Percentiles rank a stretch among this genome's conserved stretches.
Evolutionary conservation across 2,113 vertebrate species (phyloP).

Genomic region (Microtus oregoni): DNA sequence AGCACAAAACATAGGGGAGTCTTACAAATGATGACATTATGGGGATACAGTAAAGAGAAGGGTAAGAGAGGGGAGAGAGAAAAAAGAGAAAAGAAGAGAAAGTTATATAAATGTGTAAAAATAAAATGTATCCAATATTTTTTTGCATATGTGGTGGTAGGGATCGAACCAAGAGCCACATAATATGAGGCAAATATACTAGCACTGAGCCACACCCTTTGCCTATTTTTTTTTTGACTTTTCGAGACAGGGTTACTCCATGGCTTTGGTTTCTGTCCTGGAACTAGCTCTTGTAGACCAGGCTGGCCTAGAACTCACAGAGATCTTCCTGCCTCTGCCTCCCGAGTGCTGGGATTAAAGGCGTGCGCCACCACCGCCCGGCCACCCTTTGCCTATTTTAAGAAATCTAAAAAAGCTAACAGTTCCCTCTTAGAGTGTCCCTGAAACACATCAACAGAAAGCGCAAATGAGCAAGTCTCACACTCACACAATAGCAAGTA

Average conservation of each 20-base stretch:
- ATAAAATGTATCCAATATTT: slow-evolving; percentile 17
- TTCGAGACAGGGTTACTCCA: too few species aligned
- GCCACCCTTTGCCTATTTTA: not conserved
- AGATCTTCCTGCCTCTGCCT: too few species aligned
- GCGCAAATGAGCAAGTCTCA: slow-evolving; percentile 23
- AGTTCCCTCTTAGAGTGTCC: not conserved
- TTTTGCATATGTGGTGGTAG: not conserved
- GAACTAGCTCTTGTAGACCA: too few species aligned
- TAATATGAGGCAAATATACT: not conserved
- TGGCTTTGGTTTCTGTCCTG: too few species aligned
- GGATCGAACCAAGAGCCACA: not conserved
- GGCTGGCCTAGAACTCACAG: too few species aligned
- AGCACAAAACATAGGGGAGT: slow-evolving; percentile 60
- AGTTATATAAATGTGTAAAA: slow-evolving; percentile 25
- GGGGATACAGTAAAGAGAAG: slow-evolving; percentile 40
- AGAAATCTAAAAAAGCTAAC: slow-evolving; percentile 36
- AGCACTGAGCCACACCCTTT: not conserved
- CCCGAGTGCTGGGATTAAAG: too few species aligned
- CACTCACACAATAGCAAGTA: not conserved
- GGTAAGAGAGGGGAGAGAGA: not conserved
- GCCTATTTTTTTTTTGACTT: not conserved
- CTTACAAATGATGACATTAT: slow-evolving; percentile 57
- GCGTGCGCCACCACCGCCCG: too few species aligned
- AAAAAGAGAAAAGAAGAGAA: not conserved
- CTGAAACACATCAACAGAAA: not conserved